Conservation (phyloP, 92 coral and sea anemone species). For the Palythoa grandis region DNA sequence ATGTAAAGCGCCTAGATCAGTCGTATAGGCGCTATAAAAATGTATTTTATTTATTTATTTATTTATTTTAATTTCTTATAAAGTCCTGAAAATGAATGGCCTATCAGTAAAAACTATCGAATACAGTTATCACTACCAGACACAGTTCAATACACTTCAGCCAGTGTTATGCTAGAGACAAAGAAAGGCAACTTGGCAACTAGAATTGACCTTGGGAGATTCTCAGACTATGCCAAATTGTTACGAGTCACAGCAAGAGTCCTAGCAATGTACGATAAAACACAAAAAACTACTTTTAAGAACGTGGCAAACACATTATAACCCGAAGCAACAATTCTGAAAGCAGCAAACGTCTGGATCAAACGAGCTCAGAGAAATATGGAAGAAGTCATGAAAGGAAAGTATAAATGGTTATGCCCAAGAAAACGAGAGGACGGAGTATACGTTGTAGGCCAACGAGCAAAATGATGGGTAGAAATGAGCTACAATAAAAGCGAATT, state of each 20-base stretch:
- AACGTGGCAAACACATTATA: slow-evolving; percentile 30
- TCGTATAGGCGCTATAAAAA: no score
- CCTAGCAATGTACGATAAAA: slow-evolving; percentile 19
- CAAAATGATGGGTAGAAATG: slow-evolving; percentile 54
- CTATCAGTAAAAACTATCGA: not conserved
- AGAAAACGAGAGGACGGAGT: slow-evolving; percentile 41
- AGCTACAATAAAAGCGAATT: slow-evolving; percentile 60
- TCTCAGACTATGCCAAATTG: slow-evolving; percentile 14
- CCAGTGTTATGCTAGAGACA: not conserved
- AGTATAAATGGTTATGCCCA: slow-evolving; percentile 38
- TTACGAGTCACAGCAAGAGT: slow-evolving; percentile 46
- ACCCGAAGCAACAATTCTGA: slow-evolving; percentile 6
- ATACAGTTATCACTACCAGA: slow-evolving; percentile 11
- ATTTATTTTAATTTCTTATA: slow-evolving; percentile 57
- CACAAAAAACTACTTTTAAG: slow-evolving; percentile 38
- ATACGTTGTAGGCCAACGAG: slow-evolving; percentile 26
- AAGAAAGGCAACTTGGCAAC: slow-evolving; percentile 15
- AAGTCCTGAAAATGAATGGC: slow-evolving; percentile 42
- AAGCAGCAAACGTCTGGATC: slow-evolving; percentile 59
- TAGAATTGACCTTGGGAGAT: slow-evolving; percentile 21
- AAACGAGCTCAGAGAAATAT: slow-evolving; percentile 35
- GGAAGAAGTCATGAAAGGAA: slow-evolving; percentile 14
- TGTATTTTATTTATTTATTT: no score
- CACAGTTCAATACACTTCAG: not conserved
- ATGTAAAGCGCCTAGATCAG: no score